These are phyloP conservation scores for Microctonus brassicae DNA, from an alignment of 2,888 invertebrate genomes.

Conservation along the genomic window DNA sequence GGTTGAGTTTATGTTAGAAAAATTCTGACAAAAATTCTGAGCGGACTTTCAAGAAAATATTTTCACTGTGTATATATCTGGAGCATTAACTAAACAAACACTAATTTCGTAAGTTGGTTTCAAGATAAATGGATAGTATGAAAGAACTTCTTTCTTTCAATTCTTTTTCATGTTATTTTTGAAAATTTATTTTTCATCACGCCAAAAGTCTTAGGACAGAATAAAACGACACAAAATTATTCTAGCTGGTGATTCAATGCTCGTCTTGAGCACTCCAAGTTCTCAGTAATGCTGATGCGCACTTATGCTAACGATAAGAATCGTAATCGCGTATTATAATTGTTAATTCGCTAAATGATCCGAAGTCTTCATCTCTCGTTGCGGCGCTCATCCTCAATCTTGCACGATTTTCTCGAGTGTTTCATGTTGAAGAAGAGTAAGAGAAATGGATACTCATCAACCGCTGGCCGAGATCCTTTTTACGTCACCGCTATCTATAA, in stretches of 20 bases:
- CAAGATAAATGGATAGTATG: too few relatives aligned
- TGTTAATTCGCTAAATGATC: slow-evolving; percentile 68
- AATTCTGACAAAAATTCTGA: too few relatives aligned
- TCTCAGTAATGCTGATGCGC: slow-evolving; percentile 56
- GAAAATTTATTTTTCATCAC: background rate
- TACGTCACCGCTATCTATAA: slow-evolving; percentile 32
- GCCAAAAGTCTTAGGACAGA: background rate
- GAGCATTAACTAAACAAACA: too few relatives aligned
- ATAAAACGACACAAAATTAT: slow-evolving; percentile 49
- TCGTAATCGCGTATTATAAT: slow-evolving; percentile 66
- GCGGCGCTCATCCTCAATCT: slow-evolving; percentile 25
- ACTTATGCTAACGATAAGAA: slow-evolving; percentile 63
- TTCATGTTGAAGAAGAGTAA: background rate
- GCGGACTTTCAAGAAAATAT: too few relatives aligned
- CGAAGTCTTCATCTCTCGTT: slow-evolving; percentile 45
- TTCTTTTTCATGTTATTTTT: background rate
- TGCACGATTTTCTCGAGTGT: slow-evolving; percentile 27
- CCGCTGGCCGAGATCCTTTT: slow-evolving; percentile 18
- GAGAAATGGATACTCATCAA: slow-evolving; percentile 1
- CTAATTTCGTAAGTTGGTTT: too few relatives aligned
- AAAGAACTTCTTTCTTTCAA: too few relatives aligned
- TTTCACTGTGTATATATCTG: too few relatives aligned
- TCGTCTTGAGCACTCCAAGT: slow-evolving; percentile 54
- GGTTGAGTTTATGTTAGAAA: too few relatives aligned
- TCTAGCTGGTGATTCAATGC: slow-evolving; percentile 48